phyloP scores from a whole-genome alignment of 2,113 vertebrate species.

The Ammodytes marinus region DNA sequence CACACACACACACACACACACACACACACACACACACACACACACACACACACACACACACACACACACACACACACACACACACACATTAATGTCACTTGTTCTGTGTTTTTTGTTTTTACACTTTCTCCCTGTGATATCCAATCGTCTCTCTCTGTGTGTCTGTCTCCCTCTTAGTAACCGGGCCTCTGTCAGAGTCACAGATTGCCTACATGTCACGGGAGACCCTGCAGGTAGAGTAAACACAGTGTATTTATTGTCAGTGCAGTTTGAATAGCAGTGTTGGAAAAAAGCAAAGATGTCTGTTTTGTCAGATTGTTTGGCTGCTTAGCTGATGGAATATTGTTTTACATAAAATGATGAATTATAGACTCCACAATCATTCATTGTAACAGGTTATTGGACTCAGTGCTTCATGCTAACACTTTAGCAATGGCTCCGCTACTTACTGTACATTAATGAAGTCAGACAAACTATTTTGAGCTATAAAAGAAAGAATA shows the following conservation, averaged over 20 bases:
- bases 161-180: constrained; percentile 84
- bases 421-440: neutral
- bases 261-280: neutral
- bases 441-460: neutral
- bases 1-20: neutral
- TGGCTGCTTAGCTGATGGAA: neutral
- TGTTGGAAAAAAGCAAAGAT: neutral
- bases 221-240: constrained; percentile 95
- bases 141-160: neutral
- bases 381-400: neutral
- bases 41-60: constrained; percentile 7
- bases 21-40: constrained; percentile 6
- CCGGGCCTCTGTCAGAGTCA: constrained; percentile 95
- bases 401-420: neutral
- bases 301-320: neutral
- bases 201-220: constrained; percentile 99
- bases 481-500: neutral
- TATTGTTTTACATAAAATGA: neutral
- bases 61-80: constrained; percentile 6
- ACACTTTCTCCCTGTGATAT: neutral
- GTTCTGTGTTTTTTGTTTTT: neutral
- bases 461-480: neutral
- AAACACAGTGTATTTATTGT: neutral
- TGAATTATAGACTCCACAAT: neutral
- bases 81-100: neutral